Evolutionary conservation across 2,888 invertebrate genomes (phyloP), one percentile per base, ranked within the genome.

Genomic region (Morpho deidamia): DNA sequence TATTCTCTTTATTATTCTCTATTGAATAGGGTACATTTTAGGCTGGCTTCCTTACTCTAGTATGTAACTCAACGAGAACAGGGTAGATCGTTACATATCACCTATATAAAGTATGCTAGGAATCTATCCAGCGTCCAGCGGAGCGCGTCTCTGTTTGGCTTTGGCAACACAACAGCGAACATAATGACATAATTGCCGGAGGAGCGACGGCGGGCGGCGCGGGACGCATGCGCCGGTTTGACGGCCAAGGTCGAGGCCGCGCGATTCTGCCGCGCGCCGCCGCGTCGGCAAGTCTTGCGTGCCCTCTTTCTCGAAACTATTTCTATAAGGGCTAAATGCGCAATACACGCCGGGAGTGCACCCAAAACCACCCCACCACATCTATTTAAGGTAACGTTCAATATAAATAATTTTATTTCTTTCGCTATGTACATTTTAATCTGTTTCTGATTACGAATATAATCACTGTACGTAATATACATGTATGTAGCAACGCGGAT

Each of bases 131-230:
- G 69, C 70, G 56, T 76, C 71, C 81, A 81, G 69, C 75, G 70
- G 70, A 78, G 77, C 77, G 78, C 76, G 69, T 76, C 78, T 79
- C 72, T 81, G 82, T 83, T 83, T 84, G 83, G 82, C 83, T 83
- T 83, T 84, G 83, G 82, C 83, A 83, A 81, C 81, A 81, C 68
- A 73, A 74, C 79, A 72, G 78, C 72, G 66, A 66, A 78, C 78
- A 85, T 87, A 88, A 89, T 88, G 89, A 88, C 88, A 89, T 88
- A 89, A 88, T 88, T 86, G 87, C 78, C 78, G 78, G 78, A 74
- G 76, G 72, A 70, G 69, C 56, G 62, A 56, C 59, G 60, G 62
- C 62, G 74, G 73, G 74, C 58, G 77, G 66, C 70, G 81, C 80
- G 82, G 81, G 80, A 74, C 86, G 88, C 88, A 86, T 87, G 88